phyloP scores from a whole-genome alignment of 2,888 invertebrate genomes.

The Athalia circularis region DNA sequence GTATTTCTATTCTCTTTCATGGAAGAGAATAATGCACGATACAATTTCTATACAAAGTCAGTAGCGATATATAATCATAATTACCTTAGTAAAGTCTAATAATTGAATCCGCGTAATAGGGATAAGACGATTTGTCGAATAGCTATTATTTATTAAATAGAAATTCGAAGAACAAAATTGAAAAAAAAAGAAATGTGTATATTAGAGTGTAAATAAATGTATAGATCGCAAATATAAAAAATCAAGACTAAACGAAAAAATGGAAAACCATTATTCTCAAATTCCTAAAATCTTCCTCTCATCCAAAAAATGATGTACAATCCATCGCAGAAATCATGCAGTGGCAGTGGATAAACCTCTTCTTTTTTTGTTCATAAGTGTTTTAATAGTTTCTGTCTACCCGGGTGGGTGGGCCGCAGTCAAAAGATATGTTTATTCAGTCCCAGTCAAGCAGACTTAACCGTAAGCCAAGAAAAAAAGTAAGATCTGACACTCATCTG shows the following conservation, averaged over 20 bases:
- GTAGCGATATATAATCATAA: slow-evolving; percentile 14
- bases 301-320: slow-evolving; percentile 13
- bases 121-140: slow-evolving; percentile 10
- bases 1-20: neutral
- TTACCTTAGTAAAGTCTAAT: slow-evolving; percentile 22
- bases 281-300: slow-evolving; percentile 17
- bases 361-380: slow-evolving; percentile 67
- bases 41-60: slow-evolving; percentile 3
- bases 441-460: slow-evolving; percentile 65
- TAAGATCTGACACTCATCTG: slow-evolving; percentile 66
- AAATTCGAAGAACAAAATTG: slow-evolving; percentile 29
- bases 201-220: slow-evolving; percentile 73
- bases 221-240: slow-evolving; percentile 58
- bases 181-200: slow-evolving; percentile 62
- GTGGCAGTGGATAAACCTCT: neutral
- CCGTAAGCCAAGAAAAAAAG: slow-evolving; percentile 55
- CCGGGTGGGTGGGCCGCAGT: slow-evolving; percentile 68
- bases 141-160: slow-evolving; percentile 49
- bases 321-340: no score
- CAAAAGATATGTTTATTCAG: slow-evolving; percentile 72
- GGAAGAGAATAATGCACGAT: neutral
- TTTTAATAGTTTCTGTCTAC: slow-evolving; percentile 67
- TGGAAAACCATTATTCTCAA: neutral
- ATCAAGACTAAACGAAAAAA: neutral
- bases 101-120: neutral